Conservation (phyloP, 2,797 vertebrate species). For the Cossypha caffra region DNA sequence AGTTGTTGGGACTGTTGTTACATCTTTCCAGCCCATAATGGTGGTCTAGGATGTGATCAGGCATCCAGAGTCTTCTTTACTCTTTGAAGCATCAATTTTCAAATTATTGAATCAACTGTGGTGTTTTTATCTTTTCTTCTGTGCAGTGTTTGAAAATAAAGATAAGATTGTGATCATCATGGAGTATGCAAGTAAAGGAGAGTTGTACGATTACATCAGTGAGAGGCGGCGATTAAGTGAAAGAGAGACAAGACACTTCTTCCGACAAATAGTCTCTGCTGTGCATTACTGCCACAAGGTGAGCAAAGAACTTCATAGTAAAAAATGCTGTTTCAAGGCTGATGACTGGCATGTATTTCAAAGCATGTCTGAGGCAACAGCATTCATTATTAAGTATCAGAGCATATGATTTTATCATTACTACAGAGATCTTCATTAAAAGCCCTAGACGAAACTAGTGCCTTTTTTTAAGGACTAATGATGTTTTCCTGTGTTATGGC, state of each 20-base stretch:
- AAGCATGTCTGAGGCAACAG: neutral
- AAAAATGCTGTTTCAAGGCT: neutral
- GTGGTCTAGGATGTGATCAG: neutral
- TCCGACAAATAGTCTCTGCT: slow-evolving; percentile 96
- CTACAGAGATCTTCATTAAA: neutral
- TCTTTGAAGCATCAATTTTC: neutral
- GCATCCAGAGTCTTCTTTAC: neutral
- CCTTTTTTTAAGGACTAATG: neutral
- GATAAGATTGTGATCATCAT: slow-evolving; percentile 99
- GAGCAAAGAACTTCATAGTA: neutral
- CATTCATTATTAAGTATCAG: neutral
- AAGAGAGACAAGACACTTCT: slow-evolving; percentile 96
- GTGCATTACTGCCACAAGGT: slow-evolving; percentile 99
- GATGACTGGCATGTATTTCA: neutral
- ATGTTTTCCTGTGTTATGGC: neutral
- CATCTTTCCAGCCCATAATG: neutral
- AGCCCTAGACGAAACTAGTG: neutral
- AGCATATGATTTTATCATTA: neutral
- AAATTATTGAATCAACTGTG: neutral
- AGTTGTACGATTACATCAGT: slow-evolving; percentile 98
- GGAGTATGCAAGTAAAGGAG: slow-evolving; percentile 98
- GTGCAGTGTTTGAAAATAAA: slow-evolving; percentile 96
- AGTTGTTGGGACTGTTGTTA: neutral
- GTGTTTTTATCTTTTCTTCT: neutral
- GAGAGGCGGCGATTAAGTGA: slow-evolving; percentile 92